These are phyloP conservation scores for Berghia stephanieae DNA, from an alignment of 1,140 invertebrate species.

Conservation along the genomic window DNA sequence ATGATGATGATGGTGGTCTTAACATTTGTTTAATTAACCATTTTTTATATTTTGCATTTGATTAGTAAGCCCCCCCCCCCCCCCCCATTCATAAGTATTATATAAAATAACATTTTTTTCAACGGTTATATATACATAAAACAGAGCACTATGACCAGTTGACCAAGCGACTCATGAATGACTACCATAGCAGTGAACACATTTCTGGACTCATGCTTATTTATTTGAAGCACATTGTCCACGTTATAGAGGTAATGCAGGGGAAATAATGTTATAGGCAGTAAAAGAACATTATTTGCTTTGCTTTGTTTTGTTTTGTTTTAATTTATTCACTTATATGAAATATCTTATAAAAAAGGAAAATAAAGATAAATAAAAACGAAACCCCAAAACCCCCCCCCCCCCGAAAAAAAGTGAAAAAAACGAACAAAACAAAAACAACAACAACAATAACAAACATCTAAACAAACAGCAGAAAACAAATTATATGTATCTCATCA, in stretches of 20 bases:
- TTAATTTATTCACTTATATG: constrained; percentile 6
- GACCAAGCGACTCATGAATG: constrained; percentile 53
- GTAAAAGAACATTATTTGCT: neutral
- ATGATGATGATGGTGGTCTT: neutral
- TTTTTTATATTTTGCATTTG: neutral
- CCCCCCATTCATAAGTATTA: neutral
- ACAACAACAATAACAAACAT: too few relatives aligned
- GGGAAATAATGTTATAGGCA: neutral
- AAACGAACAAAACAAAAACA: too few relatives aligned
- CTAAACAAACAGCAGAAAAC: too few relatives aligned
- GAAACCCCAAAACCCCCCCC: too few relatives aligned
- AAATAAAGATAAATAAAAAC: too few relatives aligned
- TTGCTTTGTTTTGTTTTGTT: neutral
- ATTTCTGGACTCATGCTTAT: constrained; percentile 58
- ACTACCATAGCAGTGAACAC: constrained; percentile 49
- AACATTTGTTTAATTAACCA: neutral
- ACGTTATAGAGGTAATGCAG: constrained; percentile 58
- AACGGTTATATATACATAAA: too few relatives aligned
- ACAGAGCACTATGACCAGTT: constrained; percentile 57
- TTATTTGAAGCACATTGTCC: constrained; percentile 58
- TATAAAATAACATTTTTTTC: neutral
- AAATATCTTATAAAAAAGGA: too few relatives aligned
- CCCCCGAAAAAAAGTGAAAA: too few relatives aligned
- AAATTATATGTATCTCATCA: too few relatives aligned
- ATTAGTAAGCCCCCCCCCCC: neutral